These are phyloP conservation scores for Drosophila nannoptera DNA, from an alignment of 1,140 invertebrate species.

Conservation along the genomic window DNA sequence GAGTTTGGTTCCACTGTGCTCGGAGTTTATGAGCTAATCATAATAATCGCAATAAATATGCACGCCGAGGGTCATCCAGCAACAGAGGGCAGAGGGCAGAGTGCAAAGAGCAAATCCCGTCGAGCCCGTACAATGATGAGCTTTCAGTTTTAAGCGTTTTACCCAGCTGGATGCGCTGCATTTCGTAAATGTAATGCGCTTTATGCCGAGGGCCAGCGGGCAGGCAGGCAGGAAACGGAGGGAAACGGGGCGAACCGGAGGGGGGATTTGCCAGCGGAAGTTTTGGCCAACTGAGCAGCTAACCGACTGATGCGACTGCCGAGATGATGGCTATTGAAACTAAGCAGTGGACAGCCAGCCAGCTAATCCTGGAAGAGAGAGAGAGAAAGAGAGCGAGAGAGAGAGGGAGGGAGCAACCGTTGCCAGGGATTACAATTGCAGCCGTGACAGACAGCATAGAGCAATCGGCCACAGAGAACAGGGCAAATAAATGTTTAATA, in stretches of 20 bases:
- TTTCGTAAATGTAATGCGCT: constrained; percentile 51
- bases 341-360: not conserved
- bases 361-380: not conserved
- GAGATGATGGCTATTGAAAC: constrained; percentile 32
- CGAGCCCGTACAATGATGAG: constrained; percentile 37
- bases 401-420: constrained; percentile 14
- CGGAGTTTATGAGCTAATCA: constrained; percentile 13
- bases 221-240: not conserved
- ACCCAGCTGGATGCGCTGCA: constrained; percentile 23
- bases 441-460: not conserved
- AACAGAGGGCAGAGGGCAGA: constrained; percentile 11
- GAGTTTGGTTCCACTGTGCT: constrained; percentile 3
- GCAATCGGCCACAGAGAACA: constrained; percentile 6
- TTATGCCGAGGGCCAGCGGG: too few species aligned
- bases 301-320: constrained; percentile 36
- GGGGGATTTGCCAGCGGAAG: constrained; percentile 13
- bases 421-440: constrained; percentile 46
- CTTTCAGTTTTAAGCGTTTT: constrained; percentile 66
- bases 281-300: constrained; percentile 37
- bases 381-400: not conserved
- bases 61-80: constrained; percentile 22
- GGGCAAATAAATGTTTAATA: constrained; percentile 62
- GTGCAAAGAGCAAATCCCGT: constrained; percentile 27
- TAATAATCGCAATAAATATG: constrained; percentile 30
- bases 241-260: not conserved